Conservation (phyloP, 1,140 invertebrate genomes). For the Xylocopa sonorina region DNA sequence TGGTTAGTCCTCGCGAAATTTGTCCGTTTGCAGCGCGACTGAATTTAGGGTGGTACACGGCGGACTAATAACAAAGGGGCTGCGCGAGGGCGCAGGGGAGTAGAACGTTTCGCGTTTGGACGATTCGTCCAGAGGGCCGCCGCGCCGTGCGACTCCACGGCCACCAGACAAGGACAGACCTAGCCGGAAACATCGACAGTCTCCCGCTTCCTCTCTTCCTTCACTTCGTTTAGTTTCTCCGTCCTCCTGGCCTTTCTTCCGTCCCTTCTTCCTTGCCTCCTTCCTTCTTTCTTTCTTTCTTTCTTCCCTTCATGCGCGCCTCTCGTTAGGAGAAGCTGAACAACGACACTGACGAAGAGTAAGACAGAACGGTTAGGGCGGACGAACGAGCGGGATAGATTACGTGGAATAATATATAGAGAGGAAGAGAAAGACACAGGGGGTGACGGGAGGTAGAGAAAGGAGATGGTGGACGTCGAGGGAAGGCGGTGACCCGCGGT, state of each 20-base stretch:
- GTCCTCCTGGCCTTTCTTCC: not conserved
- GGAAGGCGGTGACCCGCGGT: constrained; percentile 74
- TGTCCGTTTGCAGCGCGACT: constrained; percentile 63
- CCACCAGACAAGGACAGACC: not conserved
- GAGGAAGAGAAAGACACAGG: not conserved
- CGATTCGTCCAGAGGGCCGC: constrained; percentile 25
- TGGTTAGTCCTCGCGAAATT: constrained; percentile 54
- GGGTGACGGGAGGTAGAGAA: constrained; percentile 17
- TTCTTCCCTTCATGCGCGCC: not conserved
- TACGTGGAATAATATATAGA: not conserved
- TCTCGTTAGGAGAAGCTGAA: constrained; percentile 23
- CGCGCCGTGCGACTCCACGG: constrained; percentile 21
- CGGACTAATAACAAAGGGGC: constrained; percentile 70
- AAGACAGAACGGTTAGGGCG: not conserved
- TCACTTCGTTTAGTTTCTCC: not conserved
- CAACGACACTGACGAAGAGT: constrained; percentile 10
- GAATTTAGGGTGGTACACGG: constrained; percentile 67
- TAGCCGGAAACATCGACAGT: constrained; percentile 11
- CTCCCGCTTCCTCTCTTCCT: not conserved
- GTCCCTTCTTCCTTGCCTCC: not conserved
- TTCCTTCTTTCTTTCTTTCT: not conserved
- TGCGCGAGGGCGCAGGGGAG: constrained; percentile 31
- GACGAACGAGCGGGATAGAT: not conserved
- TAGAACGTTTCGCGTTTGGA: not conserved
- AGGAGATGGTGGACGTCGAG: constrained; percentile 43